phyloP scores from a whole-genome alignment of 2,797 vertebrate species.

The Octomys mimax region DNA sequence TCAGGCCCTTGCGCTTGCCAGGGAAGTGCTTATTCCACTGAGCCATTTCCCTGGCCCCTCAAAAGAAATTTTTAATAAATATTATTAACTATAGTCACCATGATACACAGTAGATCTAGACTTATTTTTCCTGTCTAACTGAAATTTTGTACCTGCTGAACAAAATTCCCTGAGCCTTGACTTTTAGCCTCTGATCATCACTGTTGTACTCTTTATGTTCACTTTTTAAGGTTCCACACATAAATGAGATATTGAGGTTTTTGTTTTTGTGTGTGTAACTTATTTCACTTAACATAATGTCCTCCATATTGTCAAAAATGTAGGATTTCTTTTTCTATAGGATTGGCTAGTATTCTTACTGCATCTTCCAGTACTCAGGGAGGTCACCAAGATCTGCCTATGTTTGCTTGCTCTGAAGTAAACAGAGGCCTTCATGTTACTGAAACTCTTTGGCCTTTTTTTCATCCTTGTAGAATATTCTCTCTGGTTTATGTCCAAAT shows the following conservation, averaged over 20 bases:
- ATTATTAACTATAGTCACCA: not conserved
- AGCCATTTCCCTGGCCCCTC: too few relatives aligned
- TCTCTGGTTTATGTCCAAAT: not conserved
- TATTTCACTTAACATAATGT: not conserved
- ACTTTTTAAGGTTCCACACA: not conserved
- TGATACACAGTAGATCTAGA: not conserved
- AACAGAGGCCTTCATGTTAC: not conserved
- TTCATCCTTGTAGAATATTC: not conserved
- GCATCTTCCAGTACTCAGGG: too few relatives aligned
- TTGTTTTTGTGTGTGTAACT: not conserved
- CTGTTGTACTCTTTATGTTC: not conserved
- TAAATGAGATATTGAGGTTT: not conserved
- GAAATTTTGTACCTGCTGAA: not conserved
- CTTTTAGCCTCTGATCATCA: too few relatives aligned
- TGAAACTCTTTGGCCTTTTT: not conserved
- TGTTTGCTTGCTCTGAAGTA: not conserved
- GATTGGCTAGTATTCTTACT: too few relatives aligned
- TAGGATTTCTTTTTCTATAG: not conserved
- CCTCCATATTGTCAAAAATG: not conserved
- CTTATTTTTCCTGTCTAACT: not conserved
- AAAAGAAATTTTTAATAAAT: not conserved
- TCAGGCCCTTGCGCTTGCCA: too few relatives aligned
- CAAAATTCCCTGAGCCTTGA: not conserved
- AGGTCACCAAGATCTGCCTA: not conserved
- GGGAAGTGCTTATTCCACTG: too few relatives aligned